These are phyloP conservation scores for Garra rufa DNA, from an alignment of 2,113 vertebrate genomes.

Conservation along the genomic window DNA sequence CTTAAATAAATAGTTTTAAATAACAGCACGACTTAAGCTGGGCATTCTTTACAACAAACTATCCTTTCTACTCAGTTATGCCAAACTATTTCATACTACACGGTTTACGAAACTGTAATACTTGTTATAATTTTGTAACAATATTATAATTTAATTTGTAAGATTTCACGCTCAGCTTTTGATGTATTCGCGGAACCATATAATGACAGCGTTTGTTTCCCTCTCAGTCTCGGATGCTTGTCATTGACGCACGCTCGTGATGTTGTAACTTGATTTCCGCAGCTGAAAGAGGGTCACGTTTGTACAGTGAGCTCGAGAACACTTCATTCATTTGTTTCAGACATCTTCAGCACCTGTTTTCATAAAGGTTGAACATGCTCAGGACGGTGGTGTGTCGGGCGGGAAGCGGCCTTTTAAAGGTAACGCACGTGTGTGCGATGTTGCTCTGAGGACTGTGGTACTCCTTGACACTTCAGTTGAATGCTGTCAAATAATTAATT, in stretches of 20 bases:
- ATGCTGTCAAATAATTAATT: neutral
- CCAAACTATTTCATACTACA: neutral
- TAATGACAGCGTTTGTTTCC: constrained; percentile 26
- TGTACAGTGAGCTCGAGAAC: constrained; percentile 11
- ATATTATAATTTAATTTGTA: neutral
- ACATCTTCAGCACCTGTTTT: neutral
- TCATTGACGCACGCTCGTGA: constrained; percentile 46
- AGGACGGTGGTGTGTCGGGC: constrained; percentile 70
- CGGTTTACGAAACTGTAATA: no score
- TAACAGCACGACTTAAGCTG: neutral
- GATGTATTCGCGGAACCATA: constrained; percentile 26
- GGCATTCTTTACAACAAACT: neutral
- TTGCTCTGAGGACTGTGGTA: neutral
- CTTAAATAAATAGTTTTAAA: no score
- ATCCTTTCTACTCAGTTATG: neutral
- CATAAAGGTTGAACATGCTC: constrained; percentile 60
- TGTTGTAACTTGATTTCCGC: constrained; percentile 70
- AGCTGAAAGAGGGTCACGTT: constrained; percentile 64
- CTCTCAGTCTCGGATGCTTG: constrained; percentile 31
- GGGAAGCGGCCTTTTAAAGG: constrained; percentile 72
- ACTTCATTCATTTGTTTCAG: neutral
- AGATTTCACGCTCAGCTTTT: neutral
- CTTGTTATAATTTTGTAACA: no score
- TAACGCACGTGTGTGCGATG: constrained; percentile 41
- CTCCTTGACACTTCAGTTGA: neutral